These are phyloP conservation scores for Leucania comma DNA, from an alignment of 2,888 invertebrate genomes.

Conservation along the genomic window DNA sequence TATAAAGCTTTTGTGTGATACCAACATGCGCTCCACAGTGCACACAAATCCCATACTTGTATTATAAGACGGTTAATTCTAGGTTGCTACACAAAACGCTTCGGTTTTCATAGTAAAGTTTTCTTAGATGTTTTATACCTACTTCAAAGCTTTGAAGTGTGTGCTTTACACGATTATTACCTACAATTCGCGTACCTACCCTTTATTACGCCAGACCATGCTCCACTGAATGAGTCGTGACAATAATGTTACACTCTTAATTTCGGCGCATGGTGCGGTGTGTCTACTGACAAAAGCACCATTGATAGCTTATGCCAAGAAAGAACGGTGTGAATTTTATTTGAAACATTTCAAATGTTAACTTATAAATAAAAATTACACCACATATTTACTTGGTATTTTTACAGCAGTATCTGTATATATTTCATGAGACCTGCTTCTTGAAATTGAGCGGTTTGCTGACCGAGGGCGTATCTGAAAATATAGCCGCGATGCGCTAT, in stretches of 20 bases:
- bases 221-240: constrained; percentile 11
- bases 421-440: constrained; percentile 60
- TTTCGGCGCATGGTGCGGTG: constrained; percentile 43
- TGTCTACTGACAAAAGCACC: constrained; percentile 34
- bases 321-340: constrained; percentile 55
- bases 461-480: constrained; percentile 58
- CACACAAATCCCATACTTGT: constrained; percentile 63
- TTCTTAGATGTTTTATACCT: constrained; percentile 67
- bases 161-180: constrained; percentile 60
- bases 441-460: constrained; percentile 47
- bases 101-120: constrained; percentile 66
- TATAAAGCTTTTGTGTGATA: constrained; percentile 67
- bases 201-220: constrained; percentile 47
- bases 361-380: constrained; percentile 57
- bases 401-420: constrained; percentile 56
- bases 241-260: constrained; percentile 10
- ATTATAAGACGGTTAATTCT: constrained; percentile 62
- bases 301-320: constrained; percentile 42
- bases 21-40: constrained; percentile 54
- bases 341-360: constrained; percentile 10
- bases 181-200: constrained; percentile 42
- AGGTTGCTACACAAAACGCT: constrained; percentile 71
- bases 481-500: constrained; percentile 66
- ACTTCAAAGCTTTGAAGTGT: constrained; percentile 69
- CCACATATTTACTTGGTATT: constrained; percentile 51